Percentiles rank a stretch among this genome's conserved stretches.
Evolutionary conservation across 2,888 invertebrate genomes (phyloP).

Genomic region (Colletes collaris): DNA sequence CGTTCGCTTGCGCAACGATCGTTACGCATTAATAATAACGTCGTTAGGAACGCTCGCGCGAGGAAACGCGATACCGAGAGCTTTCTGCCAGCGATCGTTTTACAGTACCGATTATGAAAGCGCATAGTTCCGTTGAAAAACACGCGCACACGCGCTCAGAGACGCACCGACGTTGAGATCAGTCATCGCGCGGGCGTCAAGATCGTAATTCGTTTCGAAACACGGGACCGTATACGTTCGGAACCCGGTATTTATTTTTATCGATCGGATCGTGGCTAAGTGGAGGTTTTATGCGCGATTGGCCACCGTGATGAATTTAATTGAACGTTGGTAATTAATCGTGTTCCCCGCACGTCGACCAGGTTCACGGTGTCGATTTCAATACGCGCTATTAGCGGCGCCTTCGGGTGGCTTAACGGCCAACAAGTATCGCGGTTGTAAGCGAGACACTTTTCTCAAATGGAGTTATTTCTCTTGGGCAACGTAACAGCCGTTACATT

Average conservation of each 20-base stretch:
- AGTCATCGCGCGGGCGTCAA: slow-evolving; percentile 32
- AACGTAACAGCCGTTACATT: slow-evolving; percentile 29
- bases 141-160: background rate
- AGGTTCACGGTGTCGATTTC: slow-evolving; percentile 47
- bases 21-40: background rate
- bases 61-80: slow-evolving; percentile 4
- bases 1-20: slow-evolving; percentile 2
- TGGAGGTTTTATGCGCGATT: slow-evolving; percentile 49
- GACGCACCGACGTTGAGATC: slow-evolving; percentile 12
- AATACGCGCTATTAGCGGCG: slow-evolving; percentile 37
- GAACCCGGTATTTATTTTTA: slow-evolving; percentile 39
- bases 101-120: slow-evolving; percentile 30
- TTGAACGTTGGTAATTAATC: slow-evolving; percentile 56
- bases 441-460: slow-evolving; percentile 31
- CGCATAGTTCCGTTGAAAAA: slow-evolving; percentile 12
- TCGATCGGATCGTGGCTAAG: slow-evolving; percentile 17
- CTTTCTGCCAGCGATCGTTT: slow-evolving; percentile 3
- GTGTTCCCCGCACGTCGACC: slow-evolving; percentile 32
- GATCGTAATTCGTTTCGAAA: slow-evolving; percentile 48
- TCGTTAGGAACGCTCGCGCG: background rate
- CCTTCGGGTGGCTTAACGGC: slow-evolving; percentile 24
- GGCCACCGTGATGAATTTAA: slow-evolving; percentile 53
- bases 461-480: slow-evolving; percentile 36
- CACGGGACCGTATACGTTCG: slow-evolving; percentile 4
- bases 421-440: background rate